Evolutionary conservation across 2,113 vertebrate genomes (phyloP), one percentile per base, ranked within the genome.

Genomic region (Dicaeum eximium): DNA sequence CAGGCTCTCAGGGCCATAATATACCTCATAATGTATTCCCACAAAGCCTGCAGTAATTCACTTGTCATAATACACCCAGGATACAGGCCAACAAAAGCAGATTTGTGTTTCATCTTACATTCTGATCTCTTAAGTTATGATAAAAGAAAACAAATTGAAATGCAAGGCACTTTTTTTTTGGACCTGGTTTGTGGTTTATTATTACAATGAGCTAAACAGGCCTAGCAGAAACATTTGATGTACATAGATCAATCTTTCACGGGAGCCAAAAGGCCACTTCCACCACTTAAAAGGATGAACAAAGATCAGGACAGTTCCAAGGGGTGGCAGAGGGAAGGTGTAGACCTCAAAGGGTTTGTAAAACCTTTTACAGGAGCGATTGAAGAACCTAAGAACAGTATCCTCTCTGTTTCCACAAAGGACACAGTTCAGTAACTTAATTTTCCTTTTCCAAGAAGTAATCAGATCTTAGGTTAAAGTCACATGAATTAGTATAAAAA

Each of bases 111-210:
- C 91, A 79, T 93, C 90, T 95, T 86, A 80, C 75, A 69, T 82
- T 95, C 88, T 97, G 66, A 88, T 88, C 84, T 80, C 70, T 35
- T 21, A 51, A 84, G 80, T 89, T 95, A 92, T 95, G 92, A 54
- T 83, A 83, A 96, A 89, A 94, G 86, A 97, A 95, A 95, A 69
- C n/a, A 82, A 96, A 90, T 47, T 62, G 30, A 96, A 90, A 95
- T n/a, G 56, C 78, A 88, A 95, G 85, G 48, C 37, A 54, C 80
- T 85, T 75, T 86, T 85, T 85, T 89, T 70, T 50, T 88, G 44
- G 89, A 93, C 62, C 31, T 24, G 2, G 0, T 64, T 51, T 57
- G 60, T 51, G 27, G 73, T 57, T 88, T 89, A 71, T 82, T 45
- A n/a, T 86, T 95, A 88, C 66, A 93, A 75, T 72, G 78, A 95